A percentile compares a stretch with the other conserved stretches of the same genome.
Evolutionary conservation across 2,888 invertebrate species (phyloP).

Genomic region (Ditula angustiorana): DNA sequence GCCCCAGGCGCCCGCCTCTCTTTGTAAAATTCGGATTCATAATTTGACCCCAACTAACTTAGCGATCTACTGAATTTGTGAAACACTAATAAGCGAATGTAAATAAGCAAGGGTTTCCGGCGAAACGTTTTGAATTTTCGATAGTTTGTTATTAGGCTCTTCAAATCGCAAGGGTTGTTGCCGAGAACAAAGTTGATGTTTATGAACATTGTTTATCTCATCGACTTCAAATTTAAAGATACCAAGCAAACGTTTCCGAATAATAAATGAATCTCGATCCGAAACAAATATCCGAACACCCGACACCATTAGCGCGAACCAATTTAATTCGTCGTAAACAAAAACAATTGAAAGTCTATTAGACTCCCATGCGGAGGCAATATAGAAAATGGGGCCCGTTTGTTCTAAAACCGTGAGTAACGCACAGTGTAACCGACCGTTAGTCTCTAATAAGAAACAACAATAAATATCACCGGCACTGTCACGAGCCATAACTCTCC

Average conservation of each 20-base stretch:
- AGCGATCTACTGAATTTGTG: constrained; percentile 58
- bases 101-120: constrained; percentile 27
- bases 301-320: constrained; percentile 20
- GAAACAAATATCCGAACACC: background rate
- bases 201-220: background rate
- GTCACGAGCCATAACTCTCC: constrained; percentile 38
- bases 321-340: constrained; percentile 27
- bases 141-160: constrained; percentile 33
- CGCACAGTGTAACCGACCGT: constrained; percentile 15
- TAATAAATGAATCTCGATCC: constrained; percentile 2
- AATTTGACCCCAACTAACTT: constrained; percentile 72
- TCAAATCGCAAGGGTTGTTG: background rate
- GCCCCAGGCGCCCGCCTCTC: constrained; percentile 55
- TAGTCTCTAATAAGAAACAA: constrained; percentile 36
- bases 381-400: constrained; percentile 27
- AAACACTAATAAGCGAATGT: constrained; percentile 58
- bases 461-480: constrained; percentile 29
- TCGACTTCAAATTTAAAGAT: background rate
- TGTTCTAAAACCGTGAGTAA: constrained; percentile 32
- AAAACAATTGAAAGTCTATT: constrained; percentile 36
- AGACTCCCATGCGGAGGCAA: constrained; percentile 19
- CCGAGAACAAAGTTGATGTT: background rate
- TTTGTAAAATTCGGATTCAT: constrained; percentile 76
- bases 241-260: background rate
- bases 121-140: constrained; percentile 20